Percentiles rank a stretch among this genome's conserved stretches.
phyloP scores from a whole-genome alignment of 2,888 invertebrate genomes.

The Ochropleura leucogaster region DNA sequence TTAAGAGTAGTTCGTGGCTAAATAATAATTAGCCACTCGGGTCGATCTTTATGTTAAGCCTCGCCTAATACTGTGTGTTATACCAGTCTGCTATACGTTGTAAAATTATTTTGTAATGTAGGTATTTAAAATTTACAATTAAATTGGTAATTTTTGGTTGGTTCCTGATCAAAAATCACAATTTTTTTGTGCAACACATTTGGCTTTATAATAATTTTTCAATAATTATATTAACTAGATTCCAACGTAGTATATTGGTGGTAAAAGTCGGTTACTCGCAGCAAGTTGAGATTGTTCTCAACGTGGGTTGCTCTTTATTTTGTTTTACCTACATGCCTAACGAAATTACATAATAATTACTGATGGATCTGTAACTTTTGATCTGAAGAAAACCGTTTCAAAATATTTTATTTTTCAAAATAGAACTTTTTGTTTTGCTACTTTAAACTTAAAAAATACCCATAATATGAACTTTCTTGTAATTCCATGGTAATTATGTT shows the following conservation, averaged over 20 bases:
- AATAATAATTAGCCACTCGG: too few relatives aligned
- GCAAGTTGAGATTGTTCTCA: slow-evolving; percentile 6
- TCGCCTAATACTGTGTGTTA: too few relatives aligned
- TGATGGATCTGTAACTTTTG: background rate
- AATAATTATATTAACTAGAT: background rate
- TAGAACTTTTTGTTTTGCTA: background rate
- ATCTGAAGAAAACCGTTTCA: background rate
- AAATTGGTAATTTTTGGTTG: background rate
- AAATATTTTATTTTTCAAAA: background rate
- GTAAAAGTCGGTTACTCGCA: slow-evolving; percentile 16
- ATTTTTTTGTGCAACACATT: background rate
- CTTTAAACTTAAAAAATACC: background rate
- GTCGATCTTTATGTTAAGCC: too few relatives aligned
- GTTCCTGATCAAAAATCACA: background rate
- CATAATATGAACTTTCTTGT: background rate
- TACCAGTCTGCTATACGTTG: background rate
- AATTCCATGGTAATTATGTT: background rate
- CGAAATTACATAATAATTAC: slow-evolving; percentile 19
- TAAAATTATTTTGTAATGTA: background rate
- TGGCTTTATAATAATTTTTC: background rate
- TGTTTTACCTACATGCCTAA: background rate
- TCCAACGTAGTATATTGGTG: slow-evolving; percentile 5
- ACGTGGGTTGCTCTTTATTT: slow-evolving; percentile 9
- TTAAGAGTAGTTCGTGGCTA: too few relatives aligned
- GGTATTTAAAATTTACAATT: background rate